These are phyloP conservation scores for Gymnodraco acuticeps DNA, from an alignment of 2,797 vertebrate species.

Conservation along the genomic window DNA sequence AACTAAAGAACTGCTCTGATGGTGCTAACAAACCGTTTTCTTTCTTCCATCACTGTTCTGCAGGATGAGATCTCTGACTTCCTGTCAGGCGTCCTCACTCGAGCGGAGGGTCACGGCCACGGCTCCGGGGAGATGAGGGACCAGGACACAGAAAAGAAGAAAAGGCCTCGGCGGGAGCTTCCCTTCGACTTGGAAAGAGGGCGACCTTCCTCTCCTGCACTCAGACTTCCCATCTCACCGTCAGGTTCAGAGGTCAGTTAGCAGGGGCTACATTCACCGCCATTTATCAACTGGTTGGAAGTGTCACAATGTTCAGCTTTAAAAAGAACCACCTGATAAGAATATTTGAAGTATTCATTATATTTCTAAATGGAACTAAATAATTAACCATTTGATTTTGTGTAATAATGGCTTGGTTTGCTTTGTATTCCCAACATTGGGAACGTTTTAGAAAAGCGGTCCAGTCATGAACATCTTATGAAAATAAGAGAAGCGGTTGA, in stretches of 20 bases:
- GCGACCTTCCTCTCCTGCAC: slow-evolving; percentile 89
- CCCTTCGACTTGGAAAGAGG: slow-evolving; percentile 93
- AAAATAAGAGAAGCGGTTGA: not conserved
- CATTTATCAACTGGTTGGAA: not conserved
- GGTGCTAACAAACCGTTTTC: not conserved
- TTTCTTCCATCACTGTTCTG: slow-evolving; percentile 6
- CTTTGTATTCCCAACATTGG: not conserved
- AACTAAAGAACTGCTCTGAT: not conserved
- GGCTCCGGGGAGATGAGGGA: slow-evolving; percentile 91
- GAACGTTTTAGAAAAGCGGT: not conserved
- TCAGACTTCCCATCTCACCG: slow-evolving; percentile 91
- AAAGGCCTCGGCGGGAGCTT: slow-evolving; percentile 90
- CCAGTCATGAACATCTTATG: not conserved
- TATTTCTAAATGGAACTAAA: not conserved
- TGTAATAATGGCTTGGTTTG: not conserved
- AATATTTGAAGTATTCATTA: not conserved
- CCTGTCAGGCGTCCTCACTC: slow-evolving; percentile 92
- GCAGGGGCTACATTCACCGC: not conserved
- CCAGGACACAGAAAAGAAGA: slow-evolving; percentile 95
- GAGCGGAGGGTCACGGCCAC: slow-evolving; percentile 88
- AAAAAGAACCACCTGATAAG: not conserved
- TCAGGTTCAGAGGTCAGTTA: slow-evolving; percentile 93
- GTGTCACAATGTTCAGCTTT: not conserved
- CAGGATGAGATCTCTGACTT: slow-evolving; percentile 98
- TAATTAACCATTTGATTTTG: not conserved